These are phyloP conservation scores for western clawed frog (Xenopus tropicalis) DNA, from an alignment of 2,113 vertebrate genomes.

Conservation along the genomic window UCB_Xtro_10.0 CM004450.2:109654501-109655000, in stretches of 20 bases:
- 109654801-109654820: no score
- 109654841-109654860: no score
- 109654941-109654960: no score
- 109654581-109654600: neutral
- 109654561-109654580: constrained; percentile 8
- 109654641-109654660: constrained; percentile 44
- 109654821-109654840: no score
- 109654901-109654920: no score
- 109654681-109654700: constrained; percentile 47
- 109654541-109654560: neutral
- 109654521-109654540: constrained; percentile 49
- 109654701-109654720: constrained; percentile 56
- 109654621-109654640: constrained; percentile 29
- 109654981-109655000: no score
- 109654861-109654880: no score
- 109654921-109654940: no score
- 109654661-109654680: constrained; percentile 45
- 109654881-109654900: no score
- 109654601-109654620: constrained; percentile 14
- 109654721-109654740: constrained; percentile 12
- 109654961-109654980: no score
- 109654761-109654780: constrained; percentile 22
- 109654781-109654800: neutral
- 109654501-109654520: constrained; percentile 79
- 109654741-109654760: constrained; percentile 26